phyloP scores from a whole-genome alignment of 2,888 invertebrate genomes.

The Cartodere bifasciata region DNA sequence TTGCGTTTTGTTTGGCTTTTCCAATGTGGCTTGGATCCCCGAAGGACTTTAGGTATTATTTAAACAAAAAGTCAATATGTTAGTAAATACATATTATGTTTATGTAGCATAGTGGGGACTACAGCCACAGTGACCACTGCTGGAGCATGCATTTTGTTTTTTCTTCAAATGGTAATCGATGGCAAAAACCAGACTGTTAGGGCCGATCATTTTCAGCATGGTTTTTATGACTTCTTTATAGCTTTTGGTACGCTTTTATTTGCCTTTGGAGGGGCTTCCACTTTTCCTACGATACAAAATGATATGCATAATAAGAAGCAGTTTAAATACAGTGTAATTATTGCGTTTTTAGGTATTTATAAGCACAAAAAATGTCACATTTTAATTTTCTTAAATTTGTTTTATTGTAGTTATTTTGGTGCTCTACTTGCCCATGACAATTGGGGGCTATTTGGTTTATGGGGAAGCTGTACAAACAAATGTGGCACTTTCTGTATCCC shows the following conservation, averaged over 20 bases:
- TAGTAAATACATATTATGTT: no score
- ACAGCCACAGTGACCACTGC: conserved; percentile 50
- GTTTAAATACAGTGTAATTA: conserved; percentile 49
- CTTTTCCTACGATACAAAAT: conserved; percentile 68
- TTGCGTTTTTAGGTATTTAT: no score
- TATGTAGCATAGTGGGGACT: conserved; percentile 46
- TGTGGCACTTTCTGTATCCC: conserved; percentile 42
- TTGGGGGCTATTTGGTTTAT: conserved; percentile 49
- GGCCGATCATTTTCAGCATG: conserved; percentile 38
- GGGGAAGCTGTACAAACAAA: conserved; percentile 48
- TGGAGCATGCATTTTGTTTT: conserved; percentile 48
- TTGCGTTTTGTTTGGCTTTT: conserved; percentile 46
- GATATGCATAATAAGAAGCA: conserved; percentile 56
- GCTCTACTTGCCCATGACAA: conserved; percentile 47
- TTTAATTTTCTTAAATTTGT: neutral
- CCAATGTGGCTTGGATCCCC: conserved; percentile 55
- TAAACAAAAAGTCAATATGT: neutral
- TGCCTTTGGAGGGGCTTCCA: conserved; percentile 59
- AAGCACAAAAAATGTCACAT: neutral
- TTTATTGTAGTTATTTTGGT: conserved; percentile 40
- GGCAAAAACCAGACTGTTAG: conserved; percentile 32
- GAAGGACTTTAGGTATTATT: conserved; percentile 55
- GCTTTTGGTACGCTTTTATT: conserved; percentile 59
- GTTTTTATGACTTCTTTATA: conserved; percentile 51
- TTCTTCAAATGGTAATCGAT: conserved; percentile 48